Conservation (phyloP, 2,888 invertebrate genomes). For the Lepidochrysops patricia region DNA sequence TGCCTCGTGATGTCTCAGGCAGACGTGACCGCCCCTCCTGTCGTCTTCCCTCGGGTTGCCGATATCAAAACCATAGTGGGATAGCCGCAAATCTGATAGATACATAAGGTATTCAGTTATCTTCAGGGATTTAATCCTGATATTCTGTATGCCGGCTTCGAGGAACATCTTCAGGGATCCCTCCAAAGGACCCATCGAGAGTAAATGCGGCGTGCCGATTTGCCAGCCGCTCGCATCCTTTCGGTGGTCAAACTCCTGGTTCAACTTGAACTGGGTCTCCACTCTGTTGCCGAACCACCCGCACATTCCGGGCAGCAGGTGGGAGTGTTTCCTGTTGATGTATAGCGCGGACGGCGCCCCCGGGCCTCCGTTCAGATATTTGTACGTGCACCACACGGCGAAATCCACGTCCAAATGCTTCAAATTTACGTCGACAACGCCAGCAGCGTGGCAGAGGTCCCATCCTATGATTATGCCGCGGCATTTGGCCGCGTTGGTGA, state of each 20-base stretch:
- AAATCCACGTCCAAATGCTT: conserved; percentile 51
- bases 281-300: conserved; percentile 56
- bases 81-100: conserved; percentile 44
- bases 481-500: conserved; percentile 45
- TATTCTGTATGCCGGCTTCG: conserved; percentile 46
- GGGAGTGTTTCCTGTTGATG: conserved; percentile 51
- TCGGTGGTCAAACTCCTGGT: conserved; percentile 53
- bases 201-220: conserved; percentile 45
- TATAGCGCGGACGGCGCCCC: conserved; percentile 48
- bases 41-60: conserved; percentile 46
- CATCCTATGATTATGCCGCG: conserved; percentile 50
- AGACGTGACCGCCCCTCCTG: conserved; percentile 52
- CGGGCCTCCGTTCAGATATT: conserved; percentile 59
- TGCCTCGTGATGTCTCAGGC: conserved; percentile 49
- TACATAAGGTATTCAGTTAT: conserved; percentile 57
- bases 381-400: conserved; percentile 62
- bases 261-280: conserved; percentile 45
- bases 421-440: conserved; percentile 47
- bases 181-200: conserved; percentile 53
- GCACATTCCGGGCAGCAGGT: conserved; percentile 42
- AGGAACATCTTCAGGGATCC: conserved; percentile 45
- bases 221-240: conserved; percentile 54
- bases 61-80: conserved; percentile 40
- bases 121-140: conserved; percentile 52
- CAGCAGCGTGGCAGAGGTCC: conserved; percentile 56